These are phyloP conservation scores for Hirudinaria manillensis DNA, from an alignment of 2,888 invertebrate genomes.

Conservation along the genomic window DNA sequence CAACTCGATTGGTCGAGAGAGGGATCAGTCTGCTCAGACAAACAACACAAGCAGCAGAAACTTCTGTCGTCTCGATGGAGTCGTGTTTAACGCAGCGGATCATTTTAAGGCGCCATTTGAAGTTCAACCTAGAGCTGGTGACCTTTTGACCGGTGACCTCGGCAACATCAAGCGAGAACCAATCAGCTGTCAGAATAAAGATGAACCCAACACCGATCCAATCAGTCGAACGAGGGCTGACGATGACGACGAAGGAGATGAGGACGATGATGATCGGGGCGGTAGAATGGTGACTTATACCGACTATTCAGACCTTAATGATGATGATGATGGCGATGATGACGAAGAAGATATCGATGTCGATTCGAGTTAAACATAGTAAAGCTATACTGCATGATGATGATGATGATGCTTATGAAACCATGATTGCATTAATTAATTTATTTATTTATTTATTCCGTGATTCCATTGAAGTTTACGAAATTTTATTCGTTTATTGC, in stretches of 20 bases:
- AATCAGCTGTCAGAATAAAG: background rate
- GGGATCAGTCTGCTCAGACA: background rate
- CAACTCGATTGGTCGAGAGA: background rate
- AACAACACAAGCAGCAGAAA: no score
- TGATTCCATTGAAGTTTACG: no score
- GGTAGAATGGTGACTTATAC: constrained; percentile 12
- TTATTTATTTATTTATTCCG: no score
- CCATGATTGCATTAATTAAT: no score
- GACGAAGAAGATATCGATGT: constrained; percentile 24
- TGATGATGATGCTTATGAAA: background rate
- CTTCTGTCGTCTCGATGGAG: background rate
- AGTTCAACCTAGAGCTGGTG: background rate
- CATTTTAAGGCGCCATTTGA: no score
- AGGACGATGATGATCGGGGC: constrained; percentile 12
- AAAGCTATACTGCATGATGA: background rate
- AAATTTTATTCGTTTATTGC: no score
- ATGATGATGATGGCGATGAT: constrained; percentile 27
- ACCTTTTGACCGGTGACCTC: background rate
- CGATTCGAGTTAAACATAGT: background rate
- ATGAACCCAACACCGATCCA: background rate
- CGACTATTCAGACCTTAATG: constrained; percentile 4
- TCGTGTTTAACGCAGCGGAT: background rate
- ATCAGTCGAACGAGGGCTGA: background rate
- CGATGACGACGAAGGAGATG: constrained; percentile 4
- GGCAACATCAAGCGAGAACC: background rate